These are phyloP conservation scores for Aphelenchoides fujianensis DNA, from an alignment of 1,140 invertebrate species.

Conservation along the genomic window DNA sequence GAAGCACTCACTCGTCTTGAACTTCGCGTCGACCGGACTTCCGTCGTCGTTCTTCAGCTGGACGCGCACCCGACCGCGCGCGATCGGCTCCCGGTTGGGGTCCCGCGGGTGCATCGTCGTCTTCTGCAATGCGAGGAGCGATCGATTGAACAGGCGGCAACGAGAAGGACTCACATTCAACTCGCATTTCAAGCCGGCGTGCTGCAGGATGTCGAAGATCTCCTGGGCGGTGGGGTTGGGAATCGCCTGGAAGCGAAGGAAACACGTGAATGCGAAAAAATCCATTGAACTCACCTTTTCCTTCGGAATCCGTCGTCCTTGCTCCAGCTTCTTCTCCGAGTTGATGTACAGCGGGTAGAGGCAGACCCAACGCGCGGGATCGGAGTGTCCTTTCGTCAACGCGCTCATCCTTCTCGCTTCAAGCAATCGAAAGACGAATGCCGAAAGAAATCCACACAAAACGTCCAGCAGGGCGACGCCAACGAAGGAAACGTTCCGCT, in stretches of 20 bases:
- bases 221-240: slow-evolving; percentile 90
- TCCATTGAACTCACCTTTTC: slow-evolving; percentile 67
- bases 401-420: slow-evolving; percentile 21
- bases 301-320: slow-evolving; percentile 80
- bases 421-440: not conserved
- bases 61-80: slow-evolving; percentile 81
- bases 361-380: slow-evolving; percentile 76
- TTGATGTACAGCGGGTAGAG: slow-evolving; percentile 95
- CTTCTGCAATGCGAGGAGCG: slow-evolving; percentile 53
- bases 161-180: slow-evolving; percentile 71
- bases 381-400: slow-evolving; percentile 42
- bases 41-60: slow-evolving; percentile 90
- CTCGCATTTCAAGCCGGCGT: slow-evolving; percentile 76
- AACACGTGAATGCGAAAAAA: slow-evolving; percentile 20
- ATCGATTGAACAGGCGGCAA: slow-evolving; percentile 1
- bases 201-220: slow-evolving; percentile 82
- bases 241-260: slow-evolving; percentile 69
- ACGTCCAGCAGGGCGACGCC: too few relatives aligned
- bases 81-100: slow-evolving; percentile 78
- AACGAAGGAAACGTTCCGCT: too few relatives aligned
- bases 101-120: slow-evolving; percentile 91
- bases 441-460: not conserved
- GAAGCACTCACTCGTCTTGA: slow-evolving; percentile 69
- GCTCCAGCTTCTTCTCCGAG: slow-evolving; percentile 80
- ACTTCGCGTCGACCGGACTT: slow-evolving; percentile 72